Base-by-base conservation (phyloP, 2,888 invertebrate genomes). In the Ennomos quercinarius region DNA sequence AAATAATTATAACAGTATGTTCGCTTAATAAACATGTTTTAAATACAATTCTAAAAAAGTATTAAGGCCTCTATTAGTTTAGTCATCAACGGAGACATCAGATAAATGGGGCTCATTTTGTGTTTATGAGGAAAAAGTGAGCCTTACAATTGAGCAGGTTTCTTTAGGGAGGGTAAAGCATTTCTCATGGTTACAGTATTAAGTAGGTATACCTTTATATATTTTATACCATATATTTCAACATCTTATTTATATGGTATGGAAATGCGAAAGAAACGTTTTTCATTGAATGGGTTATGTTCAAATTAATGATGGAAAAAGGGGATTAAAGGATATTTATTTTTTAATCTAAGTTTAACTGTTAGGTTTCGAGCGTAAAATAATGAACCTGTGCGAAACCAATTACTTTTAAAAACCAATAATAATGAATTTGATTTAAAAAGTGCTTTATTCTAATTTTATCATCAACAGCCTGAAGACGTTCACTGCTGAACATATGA, bases 41-140 rank as follows among this genome's bases (percentile, higher is more conserved):
- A n/a, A n/a, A n/a, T n/a, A n/a, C n/a, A n/a, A n/a, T n/a, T n/a
- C n/a, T n/a, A n/a, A n/a, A n/a, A n/a, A n/a, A n/a, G n/a, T n/a
- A n/a, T 9, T 42, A 35, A 42, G 17, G 13, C 39, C 8, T 55
- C 46, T 11, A 47, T 39, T 11, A 12, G 4, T 2, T 10, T 12
- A 51, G 39, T 51, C 2, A 9, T 51, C 54, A 9, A 34, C 37
- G 46, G 1, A 34, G 11, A 11, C 42, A 35, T 46, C 54, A 65
- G 68, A 78, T 76, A 80, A 80, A 81, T 80, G 72, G 67, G 46
- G 17, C 65, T 70, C 73, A 81, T 81, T 79, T 64, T 63, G 51
- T 68, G 67, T 77, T 27, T 81, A 82, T 79, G 80, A 80, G 81
- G 77, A 81, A 81, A 81, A 82, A 82, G 78, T 80, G 76, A 78